Base-by-base conservation (phyloP, 2,113 vertebrate species). In the Anolis sagrei region DNA sequence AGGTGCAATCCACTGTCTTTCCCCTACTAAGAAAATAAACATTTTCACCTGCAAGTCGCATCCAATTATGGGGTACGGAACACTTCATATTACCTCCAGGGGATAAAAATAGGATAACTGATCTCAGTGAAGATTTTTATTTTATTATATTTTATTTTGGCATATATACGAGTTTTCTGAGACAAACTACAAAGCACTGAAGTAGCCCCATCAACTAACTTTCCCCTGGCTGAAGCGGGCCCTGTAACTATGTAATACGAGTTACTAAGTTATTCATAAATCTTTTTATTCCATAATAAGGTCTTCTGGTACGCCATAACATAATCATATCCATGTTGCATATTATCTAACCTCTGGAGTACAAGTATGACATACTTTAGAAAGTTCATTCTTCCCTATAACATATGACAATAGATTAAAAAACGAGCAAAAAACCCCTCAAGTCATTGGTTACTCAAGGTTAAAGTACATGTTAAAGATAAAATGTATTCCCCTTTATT, bases 1-100 rank as follows among this genome's bases (percentile, higher is more conserved):
- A 44, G 34, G 13, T 13, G 2, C 7, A 62, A 74, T 36, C 32
- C 82, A 87, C 84, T 73, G 23, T 87, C 34, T 75, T 27, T 62
- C 84, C 32, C 7, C 14, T 25, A 72, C 80, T 88, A 85, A 78
- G 74, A 54, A 25, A 78, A 54, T 32, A 82, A 86, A 84, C 10
- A 86, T 73, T 82, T 88, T 84, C 86, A 61, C 34, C 39, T 89
- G 62, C 68, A 86, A 68, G 77, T 49, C 62, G 23, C 54, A 79
- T 86, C 29, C 29, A 79, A 80, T 86, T 86, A 80, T 74, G 80
- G 49, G 62, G 54, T 86, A 62, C n/a, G 11, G 34, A 79, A 82
- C 36, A 68, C 9, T 66, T 90, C 68, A 36, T 21, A 54, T 27
- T 39, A 16, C 29, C 62, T 39, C 25, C 7, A 76, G 54, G 16